Evolutionary conservation across 2,113 vertebrate genomes (phyloP), one percentile per base, ranked within the genome.

Genomic region (Gallinago undulata): DNA sequence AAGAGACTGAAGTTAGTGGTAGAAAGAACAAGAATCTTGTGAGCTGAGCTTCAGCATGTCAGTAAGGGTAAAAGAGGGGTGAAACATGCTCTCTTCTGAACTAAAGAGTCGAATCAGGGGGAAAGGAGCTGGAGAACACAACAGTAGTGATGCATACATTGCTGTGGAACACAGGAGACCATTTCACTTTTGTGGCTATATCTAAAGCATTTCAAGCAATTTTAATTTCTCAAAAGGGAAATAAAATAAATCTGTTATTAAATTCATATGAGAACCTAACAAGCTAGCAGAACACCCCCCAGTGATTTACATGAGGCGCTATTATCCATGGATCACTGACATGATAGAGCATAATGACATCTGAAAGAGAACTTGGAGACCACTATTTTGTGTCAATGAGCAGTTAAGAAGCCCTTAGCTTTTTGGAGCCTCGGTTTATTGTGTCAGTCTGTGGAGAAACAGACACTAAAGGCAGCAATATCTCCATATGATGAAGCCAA

Each of bases 361-460:
- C 79, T 72, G 77, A 96, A 96, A 96, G 88, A 91, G 81, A 87
- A 94, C 87, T 97, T 89, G 64, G 96, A 97, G 91, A 94, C 89
- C 83, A 95, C 78, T 96, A 93, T 86, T 85, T 93, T 95, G 82
- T 91, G 92, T 93, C 94, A 95, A 96, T 92, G 94, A 94, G 90
- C 81, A 93, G 84, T 96, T 97, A 95, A 96, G 93, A 95, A 95
- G 73, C 90, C 91, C 81, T 96, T 88, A 92, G 92, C 68, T 96
- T 96, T 93, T 92, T 91, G 77, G 75, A 94, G 59, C 63, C 13
- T 86, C 7, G 1, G 85, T 95, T 97, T 97, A 94, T 96, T 91
- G 83, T 91, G 88, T 94, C 89, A 93, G 74, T 96, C 88, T 95
- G 92, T 90, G 87, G 72, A 97, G 90, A 90, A 96, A 96, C 70